Evolutionary conservation across 2,888 invertebrate species (phyloP).

Genomic region (Cartodere bifasciata): DNA sequence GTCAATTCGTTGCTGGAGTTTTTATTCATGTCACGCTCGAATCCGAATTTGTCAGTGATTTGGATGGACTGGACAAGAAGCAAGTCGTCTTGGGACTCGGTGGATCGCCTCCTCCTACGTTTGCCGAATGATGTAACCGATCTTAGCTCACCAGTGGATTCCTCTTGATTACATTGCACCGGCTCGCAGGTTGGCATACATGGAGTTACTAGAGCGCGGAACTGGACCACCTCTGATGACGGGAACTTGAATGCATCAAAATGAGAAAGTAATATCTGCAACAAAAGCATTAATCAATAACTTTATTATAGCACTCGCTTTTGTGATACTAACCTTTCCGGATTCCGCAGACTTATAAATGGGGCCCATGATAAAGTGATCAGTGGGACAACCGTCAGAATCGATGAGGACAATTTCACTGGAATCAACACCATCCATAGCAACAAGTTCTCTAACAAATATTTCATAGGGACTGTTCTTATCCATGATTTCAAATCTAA

Average conservation of each 20-base stretch:
- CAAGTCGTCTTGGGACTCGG: slow-evolving; percentile 59
- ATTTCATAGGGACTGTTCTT: slow-evolving; percentile 90
- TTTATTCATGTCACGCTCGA: slow-evolving; percentile 51
- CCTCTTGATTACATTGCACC: slow-evolving; percentile 76
- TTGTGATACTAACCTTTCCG: slow-evolving; percentile 67
- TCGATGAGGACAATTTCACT: slow-evolving; percentile 88
- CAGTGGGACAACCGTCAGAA: slow-evolving; percentile 83
- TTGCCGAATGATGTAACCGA: slow-evolving; percentile 75
- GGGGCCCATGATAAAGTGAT: slow-evolving; percentile 89
- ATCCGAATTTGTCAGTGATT: slow-evolving; percentile 85
- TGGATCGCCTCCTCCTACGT: slow-evolving; percentile 54
- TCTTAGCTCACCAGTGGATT: slow-evolving; percentile 70
- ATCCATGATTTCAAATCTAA: slow-evolving; percentile 86
- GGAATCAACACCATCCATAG: slow-evolving; percentile 87
- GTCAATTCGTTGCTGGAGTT: slow-evolving; percentile 28
- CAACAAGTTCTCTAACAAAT: slow-evolving; percentile 86
- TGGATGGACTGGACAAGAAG: slow-evolving; percentile 82
- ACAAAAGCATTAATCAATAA: too few relatives aligned
- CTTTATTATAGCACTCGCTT: too few relatives aligned
- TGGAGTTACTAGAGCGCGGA: slow-evolving; percentile 88
- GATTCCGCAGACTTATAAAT: slow-evolving; percentile 69
- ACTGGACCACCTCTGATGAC: slow-evolving; percentile 87
- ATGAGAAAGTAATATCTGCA: slow-evolving; percentile 71
- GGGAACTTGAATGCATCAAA: slow-evolving; percentile 97
- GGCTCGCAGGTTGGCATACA: slow-evolving; percentile 90